Percentiles rank a stretch among this genome's conserved stretches.
These are phyloP conservation scores for Parnassius glacialis DNA, from an alignment of 2,888 invertebrate species.

Conservation along the genomic window DNA sequence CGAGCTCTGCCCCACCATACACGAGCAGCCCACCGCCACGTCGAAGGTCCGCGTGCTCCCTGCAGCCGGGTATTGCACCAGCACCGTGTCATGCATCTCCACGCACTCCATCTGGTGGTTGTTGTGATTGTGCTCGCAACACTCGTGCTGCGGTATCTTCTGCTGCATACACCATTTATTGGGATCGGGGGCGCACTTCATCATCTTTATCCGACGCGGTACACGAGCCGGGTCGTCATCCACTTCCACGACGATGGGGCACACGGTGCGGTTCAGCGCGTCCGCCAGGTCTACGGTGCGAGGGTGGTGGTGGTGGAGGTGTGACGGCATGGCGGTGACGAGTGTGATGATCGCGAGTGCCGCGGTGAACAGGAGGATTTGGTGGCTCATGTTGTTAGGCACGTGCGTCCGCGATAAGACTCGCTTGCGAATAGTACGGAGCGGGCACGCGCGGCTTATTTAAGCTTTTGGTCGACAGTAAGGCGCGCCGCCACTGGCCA, in stretches of 20 bases:
- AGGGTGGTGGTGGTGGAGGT: conserved; percentile 27
- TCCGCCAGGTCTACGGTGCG: conserved; percentile 49
- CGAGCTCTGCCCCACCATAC: conserved; percentile 54
- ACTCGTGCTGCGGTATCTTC: conserved; percentile 53
- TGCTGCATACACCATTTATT: conserved; percentile 53
- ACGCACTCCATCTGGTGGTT: conserved; percentile 60
- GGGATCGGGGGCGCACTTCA: conserved; percentile 56
- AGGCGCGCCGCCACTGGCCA: conserved; percentile 28
- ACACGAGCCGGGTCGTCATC: conserved; percentile 55
- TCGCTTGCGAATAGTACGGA: conserved; percentile 17
- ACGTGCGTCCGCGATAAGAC: conserved; percentile 40
- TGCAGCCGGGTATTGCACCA: conserved; percentile 51
- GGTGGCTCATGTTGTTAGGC: conserved; percentile 30
- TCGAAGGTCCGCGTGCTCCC: conserved; percentile 36
- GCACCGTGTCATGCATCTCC: conserved; percentile 65
- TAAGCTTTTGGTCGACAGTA: background rate
- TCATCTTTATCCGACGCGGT: conserved; percentile 64
- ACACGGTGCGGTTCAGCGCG: conserved; percentile 60
- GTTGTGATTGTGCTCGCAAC: conserved; percentile 59
- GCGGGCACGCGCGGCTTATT: conserved; percentile 21
- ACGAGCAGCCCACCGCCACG: conserved; percentile 70
- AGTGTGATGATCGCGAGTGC: conserved; percentile 34
- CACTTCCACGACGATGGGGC: conserved; percentile 57
- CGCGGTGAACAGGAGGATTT: conserved; percentile 30
- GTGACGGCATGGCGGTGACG: conserved; percentile 20